Conservation (phyloP, 2,113 vertebrate genomes). For the Zootoca vivipara region DNA sequence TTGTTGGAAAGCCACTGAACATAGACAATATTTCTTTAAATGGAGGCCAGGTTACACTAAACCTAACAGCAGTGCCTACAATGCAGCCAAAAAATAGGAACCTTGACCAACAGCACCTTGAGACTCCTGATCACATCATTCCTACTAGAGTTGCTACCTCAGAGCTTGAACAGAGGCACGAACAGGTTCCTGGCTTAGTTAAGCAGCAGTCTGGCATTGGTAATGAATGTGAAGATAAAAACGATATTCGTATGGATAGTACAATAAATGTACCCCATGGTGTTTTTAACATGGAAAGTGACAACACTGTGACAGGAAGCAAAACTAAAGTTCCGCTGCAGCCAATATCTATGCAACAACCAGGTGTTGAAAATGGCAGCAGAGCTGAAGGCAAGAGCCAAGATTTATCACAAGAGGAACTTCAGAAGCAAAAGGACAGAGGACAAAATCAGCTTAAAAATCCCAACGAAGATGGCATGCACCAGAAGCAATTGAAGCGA, state of each 20-base stretch:
- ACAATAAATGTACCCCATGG: conserved; percentile 75
- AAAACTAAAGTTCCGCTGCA: conserved; percentile 67
- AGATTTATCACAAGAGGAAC: conserved; percentile 77
- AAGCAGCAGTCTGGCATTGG: conserved; percentile 73
- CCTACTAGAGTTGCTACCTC: conserved; percentile 70
- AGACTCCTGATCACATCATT: conserved; percentile 73
- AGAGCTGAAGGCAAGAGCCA: conserved; percentile 82
- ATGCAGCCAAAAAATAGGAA: conserved; percentile 76
- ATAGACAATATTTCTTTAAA: conserved; percentile 86
- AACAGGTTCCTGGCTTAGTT: conserved; percentile 66
- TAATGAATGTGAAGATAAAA: conserved; percentile 78
- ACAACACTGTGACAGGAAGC: conserved; percentile 71
- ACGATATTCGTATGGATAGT: conserved; percentile 70
- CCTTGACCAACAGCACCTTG: conserved; percentile 76
- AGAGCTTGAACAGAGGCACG: conserved; percentile 70
- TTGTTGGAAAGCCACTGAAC: conserved; percentile 81
- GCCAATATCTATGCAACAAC: conserved; percentile 62
- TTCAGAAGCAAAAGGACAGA: conserved; percentile 86
- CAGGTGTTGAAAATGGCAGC: conserved; percentile 66
- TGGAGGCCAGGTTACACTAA: conserved; percentile 83
- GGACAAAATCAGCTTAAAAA: conserved; percentile 82
- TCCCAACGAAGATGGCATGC: conserved; percentile 79
- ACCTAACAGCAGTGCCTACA: conserved; percentile 77
- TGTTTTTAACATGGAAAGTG: conserved; percentile 80
- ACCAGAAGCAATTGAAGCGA: conserved; percentile 83